A percentile compares a stretch with the other conserved stretches of the same genome.
phyloP scores from a whole-genome alignment of 2,113 vertebrate genomes.

The Ploceus nigricollis region DNA sequence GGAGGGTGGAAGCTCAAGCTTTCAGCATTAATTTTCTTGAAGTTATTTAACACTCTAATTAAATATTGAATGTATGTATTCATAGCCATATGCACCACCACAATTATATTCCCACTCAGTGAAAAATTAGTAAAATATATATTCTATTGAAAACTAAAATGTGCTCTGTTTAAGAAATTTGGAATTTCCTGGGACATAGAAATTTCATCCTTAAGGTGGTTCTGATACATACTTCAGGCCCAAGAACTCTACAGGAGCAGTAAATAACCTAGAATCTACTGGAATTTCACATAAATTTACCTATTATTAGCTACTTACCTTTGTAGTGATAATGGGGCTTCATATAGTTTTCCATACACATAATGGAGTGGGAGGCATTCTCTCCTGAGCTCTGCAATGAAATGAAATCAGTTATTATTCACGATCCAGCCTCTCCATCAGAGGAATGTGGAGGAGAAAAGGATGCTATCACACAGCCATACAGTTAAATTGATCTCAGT shows the following conservation, averaged over 20 bases:
- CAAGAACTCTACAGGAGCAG: background rate
- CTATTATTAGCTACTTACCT: background rate
- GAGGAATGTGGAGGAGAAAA: background rate
- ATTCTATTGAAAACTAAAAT: background rate
- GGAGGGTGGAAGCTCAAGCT: background rate
- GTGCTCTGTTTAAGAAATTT: background rate
- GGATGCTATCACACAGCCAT: background rate
- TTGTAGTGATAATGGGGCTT: background rate
- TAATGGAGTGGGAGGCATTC: background rate
- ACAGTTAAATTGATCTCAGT: background rate
- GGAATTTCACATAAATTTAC: background rate
- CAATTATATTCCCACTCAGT: background rate
- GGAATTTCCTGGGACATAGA: background rate
- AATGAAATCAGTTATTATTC: background rate
- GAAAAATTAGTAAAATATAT: background rate
- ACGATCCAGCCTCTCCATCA: background rate
- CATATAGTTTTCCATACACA: background rate
- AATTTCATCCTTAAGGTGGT: background rate
- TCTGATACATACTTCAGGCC: background rate
- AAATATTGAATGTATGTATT: background rate
- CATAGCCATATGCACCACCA: background rate
- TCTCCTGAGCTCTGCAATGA: background rate
- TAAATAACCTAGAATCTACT: background rate
- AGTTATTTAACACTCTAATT: background rate
- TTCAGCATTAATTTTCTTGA: background rate